Conservation (phyloP, 64 coral and sea anemone genomes). For the Dendronephthya gigantea region DNA sequence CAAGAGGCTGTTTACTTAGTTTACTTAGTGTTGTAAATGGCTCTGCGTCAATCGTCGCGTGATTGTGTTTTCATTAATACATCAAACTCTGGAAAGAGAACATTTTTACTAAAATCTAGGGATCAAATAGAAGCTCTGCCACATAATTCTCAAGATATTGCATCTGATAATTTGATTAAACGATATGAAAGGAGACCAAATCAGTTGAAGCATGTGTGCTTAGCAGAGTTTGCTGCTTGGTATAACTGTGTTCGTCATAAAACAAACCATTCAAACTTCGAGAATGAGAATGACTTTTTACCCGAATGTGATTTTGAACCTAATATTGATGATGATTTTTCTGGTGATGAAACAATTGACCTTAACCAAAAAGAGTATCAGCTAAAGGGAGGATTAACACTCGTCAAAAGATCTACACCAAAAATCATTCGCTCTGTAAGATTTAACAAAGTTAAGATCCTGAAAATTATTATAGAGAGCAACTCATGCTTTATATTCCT, state of each 20-base stretch:
- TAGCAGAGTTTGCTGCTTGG: slow-evolving; percentile 38
- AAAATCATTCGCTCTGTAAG: slow-evolving; percentile 49
- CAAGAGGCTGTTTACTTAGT: background rate
- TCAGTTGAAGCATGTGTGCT: slow-evolving; percentile 30
- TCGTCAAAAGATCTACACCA: slow-evolving; percentile 33
- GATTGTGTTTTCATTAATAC: slow-evolving; percentile 44
- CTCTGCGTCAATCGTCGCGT: slow-evolving; percentile 18
- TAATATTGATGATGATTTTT: slow-evolving; percentile 19
- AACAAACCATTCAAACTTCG: background rate
- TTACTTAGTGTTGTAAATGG: background rate
- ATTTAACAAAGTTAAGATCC: slow-evolving; percentile 56
- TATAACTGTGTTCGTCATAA: too few species aligned
- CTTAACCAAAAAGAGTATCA: background rate
- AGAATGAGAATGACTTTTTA: slow-evolving; percentile 25
- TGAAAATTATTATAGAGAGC: slow-evolving; percentile 56
- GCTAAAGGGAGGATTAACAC: slow-evolving; percentile 40
- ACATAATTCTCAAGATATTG: slow-evolving; percentile 48
- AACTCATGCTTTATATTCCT: slow-evolving; percentile 52
- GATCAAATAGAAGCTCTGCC: slow-evolving; percentile 37
- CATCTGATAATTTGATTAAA: too few species aligned
- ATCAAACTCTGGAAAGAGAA: background rate
- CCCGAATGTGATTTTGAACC: slow-evolving; percentile 18
- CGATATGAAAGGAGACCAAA: slow-evolving; percentile 52
- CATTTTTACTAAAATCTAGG: slow-evolving; percentile 37
- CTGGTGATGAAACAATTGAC: background rate